Conservation (phyloP, 1,140 invertebrate genomes). For the Dinothrombium tinctorium region DNA sequence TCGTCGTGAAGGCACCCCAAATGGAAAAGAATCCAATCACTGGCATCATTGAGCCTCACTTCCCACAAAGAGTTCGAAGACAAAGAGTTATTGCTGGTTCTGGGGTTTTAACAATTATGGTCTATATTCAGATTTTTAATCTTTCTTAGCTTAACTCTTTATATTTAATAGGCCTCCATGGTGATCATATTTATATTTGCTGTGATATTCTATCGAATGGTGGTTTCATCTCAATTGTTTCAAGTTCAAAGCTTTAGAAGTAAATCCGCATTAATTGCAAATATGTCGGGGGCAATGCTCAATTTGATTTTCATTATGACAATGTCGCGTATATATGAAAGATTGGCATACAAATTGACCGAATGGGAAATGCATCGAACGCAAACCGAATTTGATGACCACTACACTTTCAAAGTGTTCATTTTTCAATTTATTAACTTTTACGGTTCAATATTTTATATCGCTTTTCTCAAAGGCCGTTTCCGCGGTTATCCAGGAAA, state of each 20-base stretch:
- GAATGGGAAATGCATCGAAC: conserved; percentile 56
- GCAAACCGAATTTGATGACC: conserved; percentile 60
- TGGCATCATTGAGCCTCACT: conserved; percentile 31
- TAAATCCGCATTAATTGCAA: conserved; percentile 36
- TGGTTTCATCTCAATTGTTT: conserved; percentile 34
- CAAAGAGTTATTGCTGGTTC: conserved; percentile 25
- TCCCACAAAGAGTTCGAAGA: conserved; percentile 24
- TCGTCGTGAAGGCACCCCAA: conserved; percentile 24
- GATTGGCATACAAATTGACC: conserved; percentile 33
- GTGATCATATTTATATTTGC: conserved; percentile 47
- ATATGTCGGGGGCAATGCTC: conserved; percentile 41
- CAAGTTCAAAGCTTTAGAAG: conserved; percentile 30
- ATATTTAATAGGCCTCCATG: conserved; percentile 35
- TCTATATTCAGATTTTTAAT: conserved; percentile 9
- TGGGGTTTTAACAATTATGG: conserved; percentile 27
- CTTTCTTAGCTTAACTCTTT: neutral
- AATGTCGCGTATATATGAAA: conserved; percentile 35
- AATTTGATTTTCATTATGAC: conserved; percentile 40
- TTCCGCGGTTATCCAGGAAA: conserved; percentile 50
- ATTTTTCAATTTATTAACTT: conserved; percentile 69
- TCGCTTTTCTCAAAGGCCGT: conserved; percentile 53
- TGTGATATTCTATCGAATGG: conserved; percentile 44
- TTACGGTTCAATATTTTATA: conserved; percentile 62
- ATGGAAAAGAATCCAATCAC: conserved; percentile 27
- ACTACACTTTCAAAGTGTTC: conserved; percentile 58